Base-by-base conservation (phyloP, 2,888 invertebrate species). In the Amphipoea oculea region DNA sequence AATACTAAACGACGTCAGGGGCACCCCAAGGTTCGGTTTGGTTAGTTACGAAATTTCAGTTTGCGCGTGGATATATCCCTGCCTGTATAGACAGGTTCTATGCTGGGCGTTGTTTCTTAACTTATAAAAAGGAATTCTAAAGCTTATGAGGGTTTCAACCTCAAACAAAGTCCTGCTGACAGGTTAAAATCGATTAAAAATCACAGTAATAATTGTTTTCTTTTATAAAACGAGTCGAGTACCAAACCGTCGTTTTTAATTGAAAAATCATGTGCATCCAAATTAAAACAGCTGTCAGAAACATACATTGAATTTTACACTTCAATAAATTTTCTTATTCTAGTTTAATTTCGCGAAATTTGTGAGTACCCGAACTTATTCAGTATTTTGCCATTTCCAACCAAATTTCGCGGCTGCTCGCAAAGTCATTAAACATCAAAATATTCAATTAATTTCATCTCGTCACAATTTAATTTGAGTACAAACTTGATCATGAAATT, bases 381-480 rank as follows among this genome's bases (percentile, higher is more conserved):
- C 36, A 62, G 48, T 68, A 79, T 81, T 79, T 77, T 11, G 12
- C 23, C 62, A 85, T 74, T 82, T 77, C 23, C 45, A 73, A 72
- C 11, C 62, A 17, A 78, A 76, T 72, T 79, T 78, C 36, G 73
- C 60, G 74, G 76, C 40, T 67, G 62, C 60, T 69, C 0, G 6
- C 51, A 63, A 74, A 84, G 69, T 87, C 77, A 78, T 79, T 82
- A 78, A 74, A 69, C 70, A 85, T 73, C 66, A 76, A 82, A 82
- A 78, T 76, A 54, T 78, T 81, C 48, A 75, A 78, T 81, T 85
- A 87, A 87, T 86, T 86, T 69, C 71, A 78, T 81, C 81, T 73
- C 76, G 79, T 87, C 76, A 77, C 69, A 78, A 76, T 78, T 81
- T 85, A 74, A 85, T 87, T 76, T 76, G 14, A 54, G 60, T 29